A percentile compares a stretch with the other conserved stretches of the same genome.
phyloP scores from a whole-genome alignment of 1,140 invertebrate genomes.

The Hycleus phaleratus region DNA sequence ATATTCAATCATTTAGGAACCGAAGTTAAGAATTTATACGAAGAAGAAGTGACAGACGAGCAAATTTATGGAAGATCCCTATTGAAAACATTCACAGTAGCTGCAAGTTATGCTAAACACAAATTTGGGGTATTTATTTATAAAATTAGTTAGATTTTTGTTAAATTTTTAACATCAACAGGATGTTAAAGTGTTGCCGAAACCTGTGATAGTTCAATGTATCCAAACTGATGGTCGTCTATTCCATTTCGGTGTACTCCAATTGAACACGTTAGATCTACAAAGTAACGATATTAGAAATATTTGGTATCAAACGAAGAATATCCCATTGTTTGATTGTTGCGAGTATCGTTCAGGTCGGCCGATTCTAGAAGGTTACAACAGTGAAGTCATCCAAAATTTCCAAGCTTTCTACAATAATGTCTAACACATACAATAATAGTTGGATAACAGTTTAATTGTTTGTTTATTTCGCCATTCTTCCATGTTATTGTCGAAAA shows the following conservation, averaged over 20 bases:
- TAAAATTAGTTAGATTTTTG: conserved; percentile 1
- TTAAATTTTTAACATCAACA: conserved; percentile 43
- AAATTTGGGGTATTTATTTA: conserved; percentile 54
- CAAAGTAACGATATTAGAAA: conserved; percentile 61
- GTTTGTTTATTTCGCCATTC: not conserved
- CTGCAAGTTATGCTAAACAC: conserved; percentile 60
- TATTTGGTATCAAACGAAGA: conserved; percentile 64
- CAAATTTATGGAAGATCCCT: conserved; percentile 61
- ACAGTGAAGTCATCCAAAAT: conserved; percentile 67
- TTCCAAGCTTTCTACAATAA: conserved; percentile 71
- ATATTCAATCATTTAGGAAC: conserved; percentile 58
- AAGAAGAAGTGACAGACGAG: conserved; percentile 52
- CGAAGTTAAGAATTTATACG: conserved; percentile 58
- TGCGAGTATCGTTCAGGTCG: conserved; percentile 55
- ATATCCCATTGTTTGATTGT: conserved; percentile 58
- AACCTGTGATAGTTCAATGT: conserved; percentile 74
- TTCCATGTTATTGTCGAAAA: not conserved
- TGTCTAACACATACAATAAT: conserved; percentile 10
- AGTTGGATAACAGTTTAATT: not conserved
- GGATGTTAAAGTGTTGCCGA: conserved; percentile 55
- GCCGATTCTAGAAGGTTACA: conserved; percentile 63
- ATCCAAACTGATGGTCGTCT: conserved; percentile 65
- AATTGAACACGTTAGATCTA: conserved; percentile 76
- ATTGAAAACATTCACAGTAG: conserved; percentile 63
- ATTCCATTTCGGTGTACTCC: conserved; percentile 74